A percentile compares a stretch with the other conserved stretches of the same genome.
phyloP scores from a whole-genome alignment of 1,140 invertebrate genomes.

The Carcinoscorpius rotundicauda region DNA sequence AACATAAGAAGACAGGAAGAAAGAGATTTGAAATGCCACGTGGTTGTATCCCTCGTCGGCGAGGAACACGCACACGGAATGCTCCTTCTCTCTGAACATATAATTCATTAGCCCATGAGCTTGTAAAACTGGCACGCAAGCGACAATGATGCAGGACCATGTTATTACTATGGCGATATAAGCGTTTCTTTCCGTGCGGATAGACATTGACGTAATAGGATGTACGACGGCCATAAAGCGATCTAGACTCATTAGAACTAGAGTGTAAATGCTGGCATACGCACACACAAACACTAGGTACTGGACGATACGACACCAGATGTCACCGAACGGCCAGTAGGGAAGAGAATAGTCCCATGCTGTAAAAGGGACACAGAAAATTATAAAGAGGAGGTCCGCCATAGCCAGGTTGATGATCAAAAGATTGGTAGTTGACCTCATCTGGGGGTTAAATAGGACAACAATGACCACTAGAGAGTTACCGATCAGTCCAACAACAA shows the following conservation, averaged over 20 bases:
- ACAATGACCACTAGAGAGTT: slow-evolving; percentile 67
- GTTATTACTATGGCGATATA: slow-evolving; percentile 57
- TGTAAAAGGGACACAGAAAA: slow-evolving; percentile 90
- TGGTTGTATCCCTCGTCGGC: slow-evolving; percentile 9
- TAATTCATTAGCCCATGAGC: slow-evolving; percentile 56
- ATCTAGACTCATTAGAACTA: slow-evolving; percentile 16
- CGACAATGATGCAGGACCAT: slow-evolving; percentile 66
- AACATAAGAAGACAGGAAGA: slow-evolving; percentile 69
- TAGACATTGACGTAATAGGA: slow-evolving; percentile 4
- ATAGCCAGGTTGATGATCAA: slow-evolving; percentile 77
- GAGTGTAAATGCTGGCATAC: slow-evolving; percentile 54
- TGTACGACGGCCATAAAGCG: slow-evolving; percentile 20
- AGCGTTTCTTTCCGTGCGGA: slow-evolving; percentile 45
- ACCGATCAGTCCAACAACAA: slow-evolving; percentile 71
- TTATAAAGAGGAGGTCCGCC: slow-evolving; percentile 84
- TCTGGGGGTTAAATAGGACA: slow-evolving; percentile 59
- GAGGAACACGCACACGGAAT: too few relatives aligned
- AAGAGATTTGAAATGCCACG: slow-evolving; percentile 37
- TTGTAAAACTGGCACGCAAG: slow-evolving; percentile 59
- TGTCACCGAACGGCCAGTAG: slow-evolving; percentile 77
- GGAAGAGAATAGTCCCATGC: slow-evolving; percentile 71
- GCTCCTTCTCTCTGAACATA: neutral
- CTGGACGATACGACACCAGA: slow-evolving; percentile 79
- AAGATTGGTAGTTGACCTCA: slow-evolving; percentile 84
- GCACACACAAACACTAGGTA: slow-evolving; percentile 76